Evolutionary conservation across 1,140 invertebrate genomes (phyloP), one percentile per base, ranked within the genome.

Genomic region (Eciton burchellii): DNA sequence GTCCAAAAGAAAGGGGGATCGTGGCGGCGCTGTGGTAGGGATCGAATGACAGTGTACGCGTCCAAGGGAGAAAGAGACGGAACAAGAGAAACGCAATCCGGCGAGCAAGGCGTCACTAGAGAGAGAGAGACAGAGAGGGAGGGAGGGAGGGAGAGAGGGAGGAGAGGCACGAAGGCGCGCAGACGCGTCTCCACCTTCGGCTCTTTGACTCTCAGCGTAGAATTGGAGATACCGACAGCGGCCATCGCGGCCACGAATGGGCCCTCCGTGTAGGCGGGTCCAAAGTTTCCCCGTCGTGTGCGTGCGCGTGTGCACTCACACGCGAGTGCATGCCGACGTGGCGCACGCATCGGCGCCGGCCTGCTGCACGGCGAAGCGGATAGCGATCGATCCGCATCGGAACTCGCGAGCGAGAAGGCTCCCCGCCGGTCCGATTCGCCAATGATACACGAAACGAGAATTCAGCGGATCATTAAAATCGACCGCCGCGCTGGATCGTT

Each of bases 151-250:
- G n/a, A n/a, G n/a, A n/a, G n/a, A n/a, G n/a, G n/a, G n/a, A n/a
- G n/a, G n/a, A 89, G 87, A 63, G n/a, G 47, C 2, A 11, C 19
- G 29, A 82, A 86, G 85, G 41, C 66, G 92, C 90, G 92, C 91
- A 93, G 91, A 89, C 90, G 90, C 91, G 92, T 91, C 92, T 93
- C 93, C 93, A 92, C 92, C 93, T 93, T 92, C 90, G 88, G 77
- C 84, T 84, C 68, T 72, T 6, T 65, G 60, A 77, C 52, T 57
- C 68, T 76, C 79, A 83, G 49, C 82, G 74, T 81, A 77, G 90
- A 90, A 91, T 92, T 89, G 85, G 87, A 89, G 91, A 93, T 91
- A 87, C 87, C 83, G 92, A 91, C 91, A 92, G 93, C 93, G 90
- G 93, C 93, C 93, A 93, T 93, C 88, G 92, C 91, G 89, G 90